Evolutionary conservation across 2,113 vertebrate genomes (phyloP).

Genomic region (Crocuta crocuta): DNA sequence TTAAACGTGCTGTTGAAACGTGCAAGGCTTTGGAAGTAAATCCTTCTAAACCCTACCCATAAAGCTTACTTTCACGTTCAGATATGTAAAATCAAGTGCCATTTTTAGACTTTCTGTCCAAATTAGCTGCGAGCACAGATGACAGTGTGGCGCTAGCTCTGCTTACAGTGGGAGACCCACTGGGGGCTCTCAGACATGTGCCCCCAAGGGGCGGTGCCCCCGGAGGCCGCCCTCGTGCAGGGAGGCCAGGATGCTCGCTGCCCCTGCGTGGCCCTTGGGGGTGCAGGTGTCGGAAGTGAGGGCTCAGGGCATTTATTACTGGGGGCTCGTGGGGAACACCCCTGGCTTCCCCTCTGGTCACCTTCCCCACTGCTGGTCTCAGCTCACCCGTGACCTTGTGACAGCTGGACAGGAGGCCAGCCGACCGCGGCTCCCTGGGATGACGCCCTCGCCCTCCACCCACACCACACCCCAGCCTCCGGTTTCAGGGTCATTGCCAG

Average conservation of each 20-base stretch:
- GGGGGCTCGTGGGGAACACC: background rate
- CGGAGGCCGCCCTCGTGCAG: background rate
- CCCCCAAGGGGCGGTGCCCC: background rate
- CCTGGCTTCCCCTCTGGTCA: background rate
- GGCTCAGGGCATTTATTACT: background rate
- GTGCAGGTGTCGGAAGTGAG: too few species aligned
- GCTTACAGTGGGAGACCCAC: background rate
- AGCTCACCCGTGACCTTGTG: too few species aligned
- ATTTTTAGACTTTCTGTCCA: background rate
- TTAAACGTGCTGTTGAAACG: background rate
- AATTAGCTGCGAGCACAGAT: fast-evolving
- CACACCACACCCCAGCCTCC: background rate
- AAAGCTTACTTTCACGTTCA: background rate
- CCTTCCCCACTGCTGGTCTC: background rate
- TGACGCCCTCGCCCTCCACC: background rate
- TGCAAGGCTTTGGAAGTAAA: background rate
- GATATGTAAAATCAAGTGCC: background rate
- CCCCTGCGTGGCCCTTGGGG: fast-evolving
- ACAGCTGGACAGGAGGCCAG: too few species aligned
- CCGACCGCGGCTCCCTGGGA: background rate
- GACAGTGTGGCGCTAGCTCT: fast-evolving
- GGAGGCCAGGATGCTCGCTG: background rate
- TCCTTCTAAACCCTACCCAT: background rate
- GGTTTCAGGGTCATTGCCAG: background rate
- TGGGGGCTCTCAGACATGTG: background rate